A percentile compares a stretch with the other conserved stretches of the same genome.
Conservation (phyloP, 2,888 invertebrate genomes). For the Apamea monoglypha region DNA sequence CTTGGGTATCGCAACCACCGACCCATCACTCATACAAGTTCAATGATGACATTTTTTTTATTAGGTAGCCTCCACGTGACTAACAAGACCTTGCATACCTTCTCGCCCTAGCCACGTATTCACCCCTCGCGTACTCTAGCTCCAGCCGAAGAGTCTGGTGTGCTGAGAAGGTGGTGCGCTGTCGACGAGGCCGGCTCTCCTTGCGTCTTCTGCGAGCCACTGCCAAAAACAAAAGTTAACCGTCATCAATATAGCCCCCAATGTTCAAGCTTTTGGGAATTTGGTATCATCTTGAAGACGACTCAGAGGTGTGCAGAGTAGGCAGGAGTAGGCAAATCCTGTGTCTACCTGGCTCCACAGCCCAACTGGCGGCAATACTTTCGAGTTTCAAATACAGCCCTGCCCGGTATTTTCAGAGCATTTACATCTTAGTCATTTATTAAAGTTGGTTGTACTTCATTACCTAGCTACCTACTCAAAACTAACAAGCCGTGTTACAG, state of each 20-base stretch:
- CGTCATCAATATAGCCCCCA: neutral
- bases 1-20: neutral
- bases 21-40: neutral
- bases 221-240: conserved; percentile 75
- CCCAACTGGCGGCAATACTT: neutral
- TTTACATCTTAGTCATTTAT: neutral
- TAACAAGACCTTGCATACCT: conserved; percentile 89
- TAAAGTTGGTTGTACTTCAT: neutral
- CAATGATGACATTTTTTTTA: neutral
- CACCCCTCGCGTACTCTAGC: conserved; percentile 97
- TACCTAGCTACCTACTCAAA: neutral
- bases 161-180: conserved; percentile 98
- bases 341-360: neutral
- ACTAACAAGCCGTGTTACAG: neutral
- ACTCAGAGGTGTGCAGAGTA: neutral
- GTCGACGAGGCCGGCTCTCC: conserved; percentile 96
- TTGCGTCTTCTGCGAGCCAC: conserved; percentile 96
- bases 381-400: neutral
- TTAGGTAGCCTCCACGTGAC: neutral
- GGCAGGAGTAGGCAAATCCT: neutral
- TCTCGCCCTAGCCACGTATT: conserved; percentile 97
- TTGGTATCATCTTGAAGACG: neutral
- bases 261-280: neutral
- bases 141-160: conserved; percentile 97
- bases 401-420: neutral